Percentiles rank a stretch among this genome's conserved stretches.
These are phyloP conservation scores for Scortum barcoo DNA, from an alignment of 2,113 vertebrate genomes.

Conservation along the genomic window DNA sequence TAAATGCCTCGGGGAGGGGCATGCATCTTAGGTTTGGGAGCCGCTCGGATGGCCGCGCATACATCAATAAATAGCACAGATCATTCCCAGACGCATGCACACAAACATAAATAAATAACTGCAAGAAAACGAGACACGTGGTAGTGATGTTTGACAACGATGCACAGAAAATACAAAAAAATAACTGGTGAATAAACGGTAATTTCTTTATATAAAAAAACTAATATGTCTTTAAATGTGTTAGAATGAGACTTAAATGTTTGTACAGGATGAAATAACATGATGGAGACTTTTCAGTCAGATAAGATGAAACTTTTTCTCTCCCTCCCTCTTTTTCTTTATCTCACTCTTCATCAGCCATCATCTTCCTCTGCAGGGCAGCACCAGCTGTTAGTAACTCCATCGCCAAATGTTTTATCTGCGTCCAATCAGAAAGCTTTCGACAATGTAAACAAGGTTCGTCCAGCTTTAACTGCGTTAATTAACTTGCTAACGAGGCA, in stretches of 20 bases:
- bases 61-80: slow-evolving; percentile 9
- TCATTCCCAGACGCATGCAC: slow-evolving; percentile 35
- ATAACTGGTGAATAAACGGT: neutral
- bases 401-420: too few species aligned
- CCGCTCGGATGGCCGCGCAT: neutral
- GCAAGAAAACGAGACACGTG: slow-evolving; percentile 6
- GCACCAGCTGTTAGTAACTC: slow-evolving; percentile 24
- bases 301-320: slow-evolving; percentile 1
- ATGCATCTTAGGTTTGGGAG: slow-evolving; percentile 50
- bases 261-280: slow-evolving; percentile 11
- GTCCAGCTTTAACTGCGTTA: too few species aligned
- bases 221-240: neutral
- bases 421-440: neutral
- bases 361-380: slow-evolving; percentile 9
- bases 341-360: slow-evolving; percentile 15
- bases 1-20: slow-evolving; percentile 15
- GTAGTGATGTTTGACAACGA: slow-evolving; percentile 3
- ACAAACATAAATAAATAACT: slow-evolving; percentile 28
- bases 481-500: too few species aligned
- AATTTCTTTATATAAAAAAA: slow-evolving; percentile 2
- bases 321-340: neutral
- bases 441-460: neutral
- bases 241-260: neutral
- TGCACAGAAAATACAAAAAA: neutral
- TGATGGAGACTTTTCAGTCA: slow-evolving; percentile 8